Base-by-base conservation (phyloP, 1,140 invertebrate species). In the Mercenaria mercenaria region DNA sequence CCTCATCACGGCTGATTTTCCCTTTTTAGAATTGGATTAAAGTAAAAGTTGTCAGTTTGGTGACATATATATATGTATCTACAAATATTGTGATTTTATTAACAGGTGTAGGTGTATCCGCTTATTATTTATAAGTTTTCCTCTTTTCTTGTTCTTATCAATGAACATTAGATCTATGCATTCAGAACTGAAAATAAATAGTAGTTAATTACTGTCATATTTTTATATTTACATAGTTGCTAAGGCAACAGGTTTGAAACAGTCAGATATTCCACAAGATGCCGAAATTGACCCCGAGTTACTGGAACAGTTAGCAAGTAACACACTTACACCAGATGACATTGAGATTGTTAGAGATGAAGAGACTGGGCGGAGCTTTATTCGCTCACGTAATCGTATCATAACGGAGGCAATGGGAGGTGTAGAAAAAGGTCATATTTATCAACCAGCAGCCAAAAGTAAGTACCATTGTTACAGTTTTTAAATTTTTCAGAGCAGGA, bases 371-470 rank as follows among this genome's bases (percentile, higher is more conserved):
- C 91, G 91, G 11, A 92, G 88, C 52, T 72, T 93, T 23, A 93
- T 95, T 59, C 89, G 93, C 32, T 92, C 92, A 4, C 85, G 90
- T 34, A 90, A 83, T 56, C 91, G 92, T 64, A 90, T 92, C 52
- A 81, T 93, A 20, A 64, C 86, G 0, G 88, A 88, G 32, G 91
- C 91, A 1, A 90, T 94, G 91, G 92, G 93, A 1, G 94, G 92
- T n/a, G 93, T 95, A 2, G 92, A 94, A 43, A 91, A 93, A 59
- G 94, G 94, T 2, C 94, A 94, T 88, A 91, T 94, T 15, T 94
- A 93, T 85, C 85, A 93, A 23, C 69, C 91, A 52, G 91, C 84
- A 23, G 88, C 81, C 32, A 91, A 92, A 80, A 92, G 92, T 93
- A 91, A 84, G 91, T 77, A 41, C 23, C 43, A 18, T n/a, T n/a